These are phyloP conservation scores for Micromesistius poutassou DNA, from an alignment of 2,797 vertebrate species.

Conservation along the genomic window DNA sequence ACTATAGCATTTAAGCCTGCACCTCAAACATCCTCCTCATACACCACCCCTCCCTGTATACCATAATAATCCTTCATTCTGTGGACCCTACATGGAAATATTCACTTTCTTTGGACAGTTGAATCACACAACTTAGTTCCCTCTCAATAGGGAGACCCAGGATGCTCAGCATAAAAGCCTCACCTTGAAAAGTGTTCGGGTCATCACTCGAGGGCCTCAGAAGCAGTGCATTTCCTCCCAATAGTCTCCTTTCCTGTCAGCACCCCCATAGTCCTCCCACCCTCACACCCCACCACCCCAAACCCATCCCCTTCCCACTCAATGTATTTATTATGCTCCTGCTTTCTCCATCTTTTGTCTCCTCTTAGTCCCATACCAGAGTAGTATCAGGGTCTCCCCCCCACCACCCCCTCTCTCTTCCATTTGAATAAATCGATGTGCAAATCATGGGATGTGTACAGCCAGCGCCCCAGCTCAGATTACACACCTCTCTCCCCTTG, in stretches of 20 bases:
- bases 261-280: neutral
- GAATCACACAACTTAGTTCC: too few species aligned
- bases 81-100: neutral
- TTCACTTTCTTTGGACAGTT: neutral
- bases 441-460: constrained; percentile 66
- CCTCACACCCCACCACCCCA: neutral
- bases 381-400: constrained; percentile 57
- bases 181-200: too few species aligned
- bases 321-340: constrained; percentile 42
- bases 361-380: constrained; percentile 44
- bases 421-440: constrained; percentile 76
- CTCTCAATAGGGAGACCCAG: too few species aligned
- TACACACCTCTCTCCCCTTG: constrained; percentile 64
- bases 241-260: neutral
- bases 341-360: constrained; percentile 66
- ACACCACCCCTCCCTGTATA: neutral
- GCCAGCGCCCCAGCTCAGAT: constrained; percentile 42
- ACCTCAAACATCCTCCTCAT: neutral
- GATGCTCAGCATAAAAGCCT: too few species aligned
- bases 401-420: constrained; percentile 12
- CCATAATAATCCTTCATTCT: neutral
- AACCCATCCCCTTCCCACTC: constrained; percentile 20
- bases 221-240: constrained; percentile 3
- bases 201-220: too few species aligned
- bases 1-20: neutral